Evolutionary conservation across 2,797 vertebrate genomes (phyloP).

Genomic region (Anas acuta): DNA sequence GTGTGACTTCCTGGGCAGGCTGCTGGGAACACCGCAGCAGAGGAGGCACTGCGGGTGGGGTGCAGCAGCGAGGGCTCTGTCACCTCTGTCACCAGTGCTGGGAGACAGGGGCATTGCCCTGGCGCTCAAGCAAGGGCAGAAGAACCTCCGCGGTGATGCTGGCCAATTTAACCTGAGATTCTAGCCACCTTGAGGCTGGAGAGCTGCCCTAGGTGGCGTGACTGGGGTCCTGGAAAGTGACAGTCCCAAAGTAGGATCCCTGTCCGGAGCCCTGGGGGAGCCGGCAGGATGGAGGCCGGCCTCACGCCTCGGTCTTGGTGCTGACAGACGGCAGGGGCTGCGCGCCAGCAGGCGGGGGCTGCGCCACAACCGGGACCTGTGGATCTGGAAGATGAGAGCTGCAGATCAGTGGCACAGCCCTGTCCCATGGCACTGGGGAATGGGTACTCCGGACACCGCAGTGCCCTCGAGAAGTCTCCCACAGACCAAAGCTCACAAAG

Average conservation of each 20-base stretch:
- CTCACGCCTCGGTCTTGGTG: neutral
- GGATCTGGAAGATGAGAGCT: neutral
- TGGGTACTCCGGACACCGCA: accelerated
- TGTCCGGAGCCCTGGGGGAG: neutral
- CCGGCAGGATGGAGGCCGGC: accelerated
- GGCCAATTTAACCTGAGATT: constrained; percentile 68
- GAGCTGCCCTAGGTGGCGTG: neutral
- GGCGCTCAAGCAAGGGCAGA: neutral
- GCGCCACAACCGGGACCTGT: neutral
- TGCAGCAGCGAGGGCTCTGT: neutral
- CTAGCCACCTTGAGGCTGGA: neutral
- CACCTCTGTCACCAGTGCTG: neutral
- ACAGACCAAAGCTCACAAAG: neutral
- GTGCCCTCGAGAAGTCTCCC: accelerated
- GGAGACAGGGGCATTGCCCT: neutral
- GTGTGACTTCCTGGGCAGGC: neutral
- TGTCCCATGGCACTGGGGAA: accelerated
- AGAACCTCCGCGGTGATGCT: neutral
- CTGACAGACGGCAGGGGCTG: neutral
- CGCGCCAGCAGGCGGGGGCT: neutral
- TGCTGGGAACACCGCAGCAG: neutral
- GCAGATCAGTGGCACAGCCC: neutral
- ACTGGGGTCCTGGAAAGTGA: neutral
- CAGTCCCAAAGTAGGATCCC: neutral
- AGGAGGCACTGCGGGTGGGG: neutral